Evolutionary conservation across 2,113 vertebrate species (phyloP).

Genomic region (Psittacula cyanocephala): DNA sequence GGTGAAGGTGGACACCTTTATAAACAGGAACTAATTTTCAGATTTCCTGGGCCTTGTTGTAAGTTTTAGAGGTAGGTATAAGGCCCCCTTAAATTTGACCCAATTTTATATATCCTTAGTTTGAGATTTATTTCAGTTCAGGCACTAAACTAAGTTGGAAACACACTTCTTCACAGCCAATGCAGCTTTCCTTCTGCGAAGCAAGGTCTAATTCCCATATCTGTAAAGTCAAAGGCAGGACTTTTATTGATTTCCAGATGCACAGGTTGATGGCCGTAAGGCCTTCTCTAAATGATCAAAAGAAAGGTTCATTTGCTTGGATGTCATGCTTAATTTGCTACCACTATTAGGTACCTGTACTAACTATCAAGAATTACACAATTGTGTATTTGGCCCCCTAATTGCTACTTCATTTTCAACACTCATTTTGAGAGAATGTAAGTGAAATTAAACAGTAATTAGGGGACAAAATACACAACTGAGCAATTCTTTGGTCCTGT

Average conservation of each 20-base stretch:
- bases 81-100: not conserved
- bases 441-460: slow-evolving; percentile 66
- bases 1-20: not conserved
- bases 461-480: not conserved
- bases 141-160: not conserved
- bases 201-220: not conserved
- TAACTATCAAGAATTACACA: slow-evolving; percentile 22
- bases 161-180: not conserved
- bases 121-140: not conserved
- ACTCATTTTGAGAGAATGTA: slow-evolving; percentile 48
- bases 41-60: not conserved
- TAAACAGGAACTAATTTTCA: not conserved
- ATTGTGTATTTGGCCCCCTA: slow-evolving; percentile 21
- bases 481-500: not conserved
- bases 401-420: slow-evolving; percentile 49
- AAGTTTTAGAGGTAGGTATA: not conserved
- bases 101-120: not conserved
- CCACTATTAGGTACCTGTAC: not conserved
- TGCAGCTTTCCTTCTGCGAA: not conserved
- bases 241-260: not conserved
- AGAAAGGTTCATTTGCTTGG: slow-evolving; percentile 16
- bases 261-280: not conserved
- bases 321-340: slow-evolving; percentile 47
- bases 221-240: not conserved
- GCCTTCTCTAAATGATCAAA: not conserved